Evolutionary conservation across 2,797 vertebrate species (phyloP), one percentile per base, ranked within the genome.

Genomic region (Sebastes miniatus): DNA sequence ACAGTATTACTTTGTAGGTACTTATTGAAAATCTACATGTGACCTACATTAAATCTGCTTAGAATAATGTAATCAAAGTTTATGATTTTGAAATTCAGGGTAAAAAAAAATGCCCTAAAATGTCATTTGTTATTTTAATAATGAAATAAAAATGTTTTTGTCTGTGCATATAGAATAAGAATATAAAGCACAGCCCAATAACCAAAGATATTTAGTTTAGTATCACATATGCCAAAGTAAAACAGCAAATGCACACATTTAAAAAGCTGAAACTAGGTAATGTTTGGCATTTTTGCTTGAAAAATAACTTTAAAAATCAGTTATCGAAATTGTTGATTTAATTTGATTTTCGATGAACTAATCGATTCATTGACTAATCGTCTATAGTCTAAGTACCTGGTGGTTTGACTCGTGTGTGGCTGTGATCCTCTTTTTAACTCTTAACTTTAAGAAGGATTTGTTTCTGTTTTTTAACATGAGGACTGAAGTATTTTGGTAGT

Each of bases 91-190:
- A 43, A 43, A 43, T 43, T 43, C 39, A 43, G 39, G 39, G 5
- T 14, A 1, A 14, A 43, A 43, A 39, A 14, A 43, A 43, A 43
- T 43, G 39, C 39, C 39, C 39, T 14, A 43, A 43, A 43, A 43
- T 43, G 13, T 43, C 5, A 39, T 39, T 0, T 39, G 39, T 39
- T 39, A 39, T 39, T 39, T 39, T 0, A 39, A 39, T 0, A 39
- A 39, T 39, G 13, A 14, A 39, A 39, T 39, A 39, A 39, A 11
- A 12, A 2, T 39, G 0, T 14, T 39, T 39, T 39, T 39, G 39
- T 39, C 39, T 14, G 39, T 39, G 39, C 39, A 39, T 39, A 39
- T 39, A 39, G 13, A 39, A 39, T 39, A 39, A 39, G 36, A 39
- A 39, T 39, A 39, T 39, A 39, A 39, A 39, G 36, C 13, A 39